These are phyloP conservation scores for Neodon shergylaensis DNA, from an alignment of 2,113 vertebrate species.

Conservation along the genomic window DNA sequence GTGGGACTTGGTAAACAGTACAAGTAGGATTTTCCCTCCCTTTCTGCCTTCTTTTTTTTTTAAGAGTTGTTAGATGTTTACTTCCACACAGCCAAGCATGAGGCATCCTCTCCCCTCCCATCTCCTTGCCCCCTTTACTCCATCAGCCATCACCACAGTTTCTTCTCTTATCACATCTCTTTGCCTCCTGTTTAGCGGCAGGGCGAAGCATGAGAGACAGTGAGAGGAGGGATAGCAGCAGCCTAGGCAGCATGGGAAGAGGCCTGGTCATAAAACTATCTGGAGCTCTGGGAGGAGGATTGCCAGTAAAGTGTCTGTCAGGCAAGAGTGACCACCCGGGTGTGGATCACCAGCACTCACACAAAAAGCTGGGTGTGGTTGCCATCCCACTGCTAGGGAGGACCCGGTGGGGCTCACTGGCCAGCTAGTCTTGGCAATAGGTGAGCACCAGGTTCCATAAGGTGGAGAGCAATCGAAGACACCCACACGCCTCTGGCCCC, in stretches of 20 bases:
- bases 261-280: background rate
- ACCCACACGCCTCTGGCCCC: background rate
- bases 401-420: background rate
- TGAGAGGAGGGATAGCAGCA: no score
- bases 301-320: background rate
- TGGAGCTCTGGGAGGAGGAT: background rate
- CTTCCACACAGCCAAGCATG: background rate
- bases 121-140: background rate
- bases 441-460: background rate
- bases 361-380: background rate
- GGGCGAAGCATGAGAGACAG: background rate
- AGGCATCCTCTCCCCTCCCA: no score
- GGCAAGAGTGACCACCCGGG: background rate
- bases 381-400: background rate
- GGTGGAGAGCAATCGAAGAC: background rate
- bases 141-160: background rate
- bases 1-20: no score
- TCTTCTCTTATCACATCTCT: background rate
- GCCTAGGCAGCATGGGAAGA: background rate
- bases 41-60: rapidly evolving
- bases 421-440: background rate
- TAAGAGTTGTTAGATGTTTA: background rate
- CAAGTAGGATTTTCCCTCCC: background rate
- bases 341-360: background rate
- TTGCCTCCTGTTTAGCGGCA: background rate